Evolutionary conservation across 2,113 vertebrate genomes (phyloP).

Genomic region (Cyanoderma ruficeps): DNA sequence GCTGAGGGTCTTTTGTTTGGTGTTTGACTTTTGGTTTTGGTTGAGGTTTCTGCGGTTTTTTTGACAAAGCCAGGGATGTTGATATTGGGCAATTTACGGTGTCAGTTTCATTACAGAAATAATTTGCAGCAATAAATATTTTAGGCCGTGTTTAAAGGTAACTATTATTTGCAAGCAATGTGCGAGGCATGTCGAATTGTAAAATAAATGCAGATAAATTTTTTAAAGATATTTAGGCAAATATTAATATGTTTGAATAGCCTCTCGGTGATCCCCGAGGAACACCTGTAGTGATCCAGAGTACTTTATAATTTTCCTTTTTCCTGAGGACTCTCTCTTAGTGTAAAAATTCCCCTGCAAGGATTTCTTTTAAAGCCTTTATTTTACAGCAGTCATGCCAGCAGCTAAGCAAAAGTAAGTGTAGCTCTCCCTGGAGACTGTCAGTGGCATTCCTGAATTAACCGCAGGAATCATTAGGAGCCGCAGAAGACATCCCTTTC

Average conservation of each 20-base stretch:
- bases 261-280: not conserved
- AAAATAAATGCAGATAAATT: not conserved
- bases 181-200: not conserved
- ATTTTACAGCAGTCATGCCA: constrained; percentile 16
- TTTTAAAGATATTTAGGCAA: not conserved
- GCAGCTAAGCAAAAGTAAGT: constrained; percentile 38
- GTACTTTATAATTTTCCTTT: not conserved
- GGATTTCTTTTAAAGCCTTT: constrained; percentile 26
- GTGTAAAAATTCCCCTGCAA: not conserved
- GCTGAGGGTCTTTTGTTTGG: not conserved
- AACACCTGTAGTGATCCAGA: not conserved
- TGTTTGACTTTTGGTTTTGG: not conserved
- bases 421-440: constrained; percentile 5
- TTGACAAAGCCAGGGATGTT: not conserved
- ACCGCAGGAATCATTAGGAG: not conserved
- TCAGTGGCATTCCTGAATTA: constrained; percentile 2
- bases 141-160: not conserved
- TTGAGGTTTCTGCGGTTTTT: no score
- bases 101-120: not conserved
- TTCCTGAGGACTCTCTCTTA: not conserved
- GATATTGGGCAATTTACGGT: not conserved
- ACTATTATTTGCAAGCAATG: not conserved
- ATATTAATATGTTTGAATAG: not conserved
- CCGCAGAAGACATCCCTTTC: not conserved
- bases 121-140: not conserved